Evolutionary conservation across 2,888 invertebrate species (phyloP).

Genomic region (Crossocerus cetratus): DNA sequence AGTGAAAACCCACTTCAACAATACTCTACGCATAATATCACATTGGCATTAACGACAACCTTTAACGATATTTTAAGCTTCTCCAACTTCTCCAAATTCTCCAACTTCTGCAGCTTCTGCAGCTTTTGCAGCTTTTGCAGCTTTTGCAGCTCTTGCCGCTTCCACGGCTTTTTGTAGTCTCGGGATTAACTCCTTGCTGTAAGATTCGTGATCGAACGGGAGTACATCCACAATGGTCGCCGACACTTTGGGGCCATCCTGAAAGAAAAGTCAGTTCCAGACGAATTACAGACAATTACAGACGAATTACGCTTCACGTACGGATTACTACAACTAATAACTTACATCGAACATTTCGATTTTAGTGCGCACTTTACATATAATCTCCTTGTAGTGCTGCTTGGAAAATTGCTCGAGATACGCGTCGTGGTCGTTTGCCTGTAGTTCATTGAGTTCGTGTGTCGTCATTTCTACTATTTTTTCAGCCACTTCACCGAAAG

Average conservation of each 20-base stretch:
- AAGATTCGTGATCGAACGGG: slow-evolving; percentile 87
- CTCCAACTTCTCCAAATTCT: too few relatives aligned
- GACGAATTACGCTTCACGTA: not conserved
- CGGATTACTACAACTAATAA: slow-evolving; percentile 84
- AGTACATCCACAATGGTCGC: slow-evolving; percentile 84
- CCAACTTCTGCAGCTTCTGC: too few relatives aligned
- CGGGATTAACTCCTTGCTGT: slow-evolving; percentile 84
- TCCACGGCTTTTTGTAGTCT: slow-evolving; percentile 84
- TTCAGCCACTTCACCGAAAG: slow-evolving; percentile 92
- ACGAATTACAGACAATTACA: too few relatives aligned
- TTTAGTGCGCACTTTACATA: slow-evolving; percentile 92
- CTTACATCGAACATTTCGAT: slow-evolving; percentile 94
- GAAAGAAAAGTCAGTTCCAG: slow-evolving; percentile 61
- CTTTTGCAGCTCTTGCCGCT: too few relatives aligned
- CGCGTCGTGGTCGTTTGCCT: slow-evolving; percentile 82
- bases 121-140: too few relatives aligned
- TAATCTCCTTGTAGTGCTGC: slow-evolving; percentile 85
- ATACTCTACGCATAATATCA: not conserved
- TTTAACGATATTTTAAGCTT: slow-evolving; percentile 16
- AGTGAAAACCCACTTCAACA: too few relatives aligned
- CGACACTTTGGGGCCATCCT: slow-evolving; percentile 91
- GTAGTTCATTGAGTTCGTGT: slow-evolving; percentile 87
- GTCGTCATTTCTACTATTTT: slow-evolving; percentile 84
- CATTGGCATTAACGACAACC: slow-evolving; percentile 5
- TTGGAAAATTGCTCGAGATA: slow-evolving; percentile 85